Base-by-base conservation (phyloP, 2,888 invertebrate genomes). In the Acholoe squamosa region DNA sequence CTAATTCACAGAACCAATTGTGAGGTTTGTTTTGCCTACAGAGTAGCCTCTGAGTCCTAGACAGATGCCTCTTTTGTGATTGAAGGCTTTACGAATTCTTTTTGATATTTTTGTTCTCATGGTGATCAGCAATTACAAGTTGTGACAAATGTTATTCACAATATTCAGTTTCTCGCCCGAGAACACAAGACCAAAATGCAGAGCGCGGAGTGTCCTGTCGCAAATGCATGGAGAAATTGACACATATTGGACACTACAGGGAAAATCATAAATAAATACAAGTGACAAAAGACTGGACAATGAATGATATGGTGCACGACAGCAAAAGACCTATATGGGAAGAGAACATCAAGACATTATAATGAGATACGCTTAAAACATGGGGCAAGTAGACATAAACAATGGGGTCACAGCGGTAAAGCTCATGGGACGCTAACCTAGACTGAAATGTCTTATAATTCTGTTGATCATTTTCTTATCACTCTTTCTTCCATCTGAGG, bases 301-400 rank as follows among this genome's bases (percentile, higher is more conserved):
- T 28, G n/a, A 7, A 67, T 19, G 14, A 71, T 71, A 71, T 71
- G 25, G 71, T 28, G 25, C 71, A 71, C 71, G 28, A 71, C 71
- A 71, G 71, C 71, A 14, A 71, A 22, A 71, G 71, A 71, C 71
- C 71, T 71, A 71, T 71, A 25, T 71, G 71, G 31, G 25, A 71
- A 71, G 3, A 28, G 28, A 71, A 71, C 71, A 28, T 71, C 71
- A 5, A 71, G 28, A n/a, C 71, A 71, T 71, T 22, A 71, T 28
- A 71, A n/a, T 61, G 22, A 61, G 43, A 43, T 10, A 10, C 43
- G 43, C 5, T 43, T 61, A 3, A 61, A n/a, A 19, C 61, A 61
- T 19, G n/a, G 10, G 61, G n/a, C 61, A 61, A 61, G 61, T 61
- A n/a, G 43, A 7, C 61, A 61, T 61, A 71, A 25, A 28, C 28